Evolutionary conservation across 2,888 invertebrate genomes (phyloP).

Genomic region (Trachelus iudaicus): DNA sequence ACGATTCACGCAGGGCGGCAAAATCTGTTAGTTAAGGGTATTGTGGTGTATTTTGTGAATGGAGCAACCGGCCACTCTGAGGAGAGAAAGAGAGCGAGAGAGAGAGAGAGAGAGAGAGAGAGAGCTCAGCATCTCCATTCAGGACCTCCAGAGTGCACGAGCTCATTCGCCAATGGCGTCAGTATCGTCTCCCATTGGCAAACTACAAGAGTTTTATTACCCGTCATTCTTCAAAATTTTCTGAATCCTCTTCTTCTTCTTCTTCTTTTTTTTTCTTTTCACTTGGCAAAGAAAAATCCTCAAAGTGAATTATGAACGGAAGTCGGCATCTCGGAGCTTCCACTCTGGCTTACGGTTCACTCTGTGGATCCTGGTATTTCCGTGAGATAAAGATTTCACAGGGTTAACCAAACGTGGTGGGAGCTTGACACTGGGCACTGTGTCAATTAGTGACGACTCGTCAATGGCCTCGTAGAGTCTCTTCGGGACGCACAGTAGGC

Average conservation of each 20-base stretch:
- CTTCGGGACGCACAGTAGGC: neutral
- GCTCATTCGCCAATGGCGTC: conserved; percentile 48
- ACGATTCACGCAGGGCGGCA: conserved; percentile 34
- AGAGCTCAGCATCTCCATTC: conserved; percentile 44
- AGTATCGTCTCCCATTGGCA: conserved; percentile 25
- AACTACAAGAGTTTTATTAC: neutral
- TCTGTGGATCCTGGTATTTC: neutral
- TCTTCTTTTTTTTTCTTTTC: conserved; percentile 15
- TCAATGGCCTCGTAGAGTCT: conserved; percentile 4
- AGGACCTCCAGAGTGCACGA: conserved; percentile 44
- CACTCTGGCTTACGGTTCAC: neutral
- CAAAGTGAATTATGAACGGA: neutral
- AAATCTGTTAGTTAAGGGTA: conserved; percentile 55
- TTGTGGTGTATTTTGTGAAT: conserved; percentile 56
- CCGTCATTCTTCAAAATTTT: neutral
- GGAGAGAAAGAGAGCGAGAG: conserved; percentile 19
- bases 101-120: conserved; percentile 20
- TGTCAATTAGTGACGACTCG: neutral
- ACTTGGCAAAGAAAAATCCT: neutral
- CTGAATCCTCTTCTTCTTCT: conserved; percentile 8
- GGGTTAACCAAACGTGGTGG: neutral
- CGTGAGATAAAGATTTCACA: neutral
- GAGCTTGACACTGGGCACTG: neutral
- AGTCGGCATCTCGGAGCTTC: neutral
- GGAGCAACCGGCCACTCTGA: conserved; percentile 40